Conservation (phyloP, 2,888 invertebrate species). For the Melanostoma scalare region DNA sequence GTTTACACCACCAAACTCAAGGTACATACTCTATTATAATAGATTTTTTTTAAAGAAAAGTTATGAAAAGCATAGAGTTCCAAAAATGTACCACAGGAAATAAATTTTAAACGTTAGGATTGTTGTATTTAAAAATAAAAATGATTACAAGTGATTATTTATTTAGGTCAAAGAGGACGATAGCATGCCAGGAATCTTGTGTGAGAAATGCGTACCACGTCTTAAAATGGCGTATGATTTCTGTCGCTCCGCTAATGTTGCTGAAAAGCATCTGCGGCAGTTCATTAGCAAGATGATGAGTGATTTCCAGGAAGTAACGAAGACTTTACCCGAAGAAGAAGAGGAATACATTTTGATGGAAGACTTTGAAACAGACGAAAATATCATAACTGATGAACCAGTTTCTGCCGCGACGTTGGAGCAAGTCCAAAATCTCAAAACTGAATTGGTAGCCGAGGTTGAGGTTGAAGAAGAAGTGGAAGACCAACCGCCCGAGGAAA, state of each 20-base stretch:
- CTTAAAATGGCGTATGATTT: slow-evolving; percentile 77
- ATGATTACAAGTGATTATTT: neutral
- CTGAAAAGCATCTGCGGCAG: slow-evolving; percentile 76
- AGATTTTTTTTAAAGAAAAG: slow-evolving; percentile 73
- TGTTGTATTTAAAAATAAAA: slow-evolving; percentile 44
- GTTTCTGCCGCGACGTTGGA: neutral
- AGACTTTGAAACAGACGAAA: slow-evolving; percentile 70
- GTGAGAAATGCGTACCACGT: slow-evolving; percentile 75
- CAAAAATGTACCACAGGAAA: slow-evolving; percentile 60
- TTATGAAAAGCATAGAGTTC: slow-evolving; percentile 34
- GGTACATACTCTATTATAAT: slow-evolving; percentile 75
- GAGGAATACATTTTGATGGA: slow-evolving; percentile 44
- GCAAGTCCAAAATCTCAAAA: slow-evolving; percentile 10
- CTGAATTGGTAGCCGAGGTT: neutral
- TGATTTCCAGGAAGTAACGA: slow-evolving; percentile 77
- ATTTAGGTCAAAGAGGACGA: slow-evolving; percentile 76
- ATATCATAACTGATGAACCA: slow-evolving; percentile 37
- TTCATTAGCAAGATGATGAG: slow-evolving; percentile 76
- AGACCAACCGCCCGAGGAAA: slow-evolving; percentile 15
- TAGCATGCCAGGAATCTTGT: slow-evolving; percentile 77
- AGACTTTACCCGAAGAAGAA: slow-evolving; percentile 50
- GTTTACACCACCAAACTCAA: slow-evolving; percentile 76
- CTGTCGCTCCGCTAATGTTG: slow-evolving; percentile 75
- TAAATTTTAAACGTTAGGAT: slow-evolving; percentile 42
- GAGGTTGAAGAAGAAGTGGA: slow-evolving; percentile 41